Evolutionary conservation across 1,140 invertebrate genomes (phyloP).

Genomic region (Meloidogyne hapla): DNA sequence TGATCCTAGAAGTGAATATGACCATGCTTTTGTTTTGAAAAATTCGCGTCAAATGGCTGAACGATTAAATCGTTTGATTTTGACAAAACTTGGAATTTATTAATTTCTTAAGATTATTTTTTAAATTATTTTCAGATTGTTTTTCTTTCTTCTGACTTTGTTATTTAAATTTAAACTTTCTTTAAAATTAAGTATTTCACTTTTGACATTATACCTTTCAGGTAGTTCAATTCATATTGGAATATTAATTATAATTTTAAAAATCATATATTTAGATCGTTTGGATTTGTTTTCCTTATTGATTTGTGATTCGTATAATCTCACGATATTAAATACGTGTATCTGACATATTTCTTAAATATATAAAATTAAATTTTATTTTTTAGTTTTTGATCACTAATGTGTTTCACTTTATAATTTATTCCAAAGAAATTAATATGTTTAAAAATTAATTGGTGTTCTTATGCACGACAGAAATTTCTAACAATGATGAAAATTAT

Average conservation of each 20-base stretch:
- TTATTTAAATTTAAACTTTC: not conserved
- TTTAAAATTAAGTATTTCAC: not conserved
- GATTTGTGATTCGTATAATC: too few relatives aligned
- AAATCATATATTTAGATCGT: not conserved
- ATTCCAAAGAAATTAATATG: too few relatives aligned
- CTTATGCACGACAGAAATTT: too few relatives aligned
- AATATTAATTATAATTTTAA: not conserved
- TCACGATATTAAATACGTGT: too few relatives aligned
- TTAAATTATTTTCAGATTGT: not conserved
- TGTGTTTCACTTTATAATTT: too few relatives aligned
- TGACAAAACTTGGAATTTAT: not conserved
- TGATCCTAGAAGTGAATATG: not conserved
- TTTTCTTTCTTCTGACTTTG: not conserved
- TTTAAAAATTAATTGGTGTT: too few relatives aligned
- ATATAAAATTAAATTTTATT: too few relatives aligned
- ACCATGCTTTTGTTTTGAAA: conserved; percentile 12
- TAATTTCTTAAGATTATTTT: not conserved
- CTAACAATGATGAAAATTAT: too few relatives aligned
- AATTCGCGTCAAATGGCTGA: conserved; percentile 11
- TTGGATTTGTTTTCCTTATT: too few relatives aligned
- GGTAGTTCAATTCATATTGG: not conserved
- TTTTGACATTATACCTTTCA: not conserved
- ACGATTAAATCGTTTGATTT: conserved; percentile 7
- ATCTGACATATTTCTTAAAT: too few relatives aligned
- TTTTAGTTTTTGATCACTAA: too few relatives aligned